A percentile compares a stretch with the other conserved stretches of the same genome.
Conservation (phyloP, 2,797 vertebrate species). For the Rhabdophis nuchalis region DNA sequence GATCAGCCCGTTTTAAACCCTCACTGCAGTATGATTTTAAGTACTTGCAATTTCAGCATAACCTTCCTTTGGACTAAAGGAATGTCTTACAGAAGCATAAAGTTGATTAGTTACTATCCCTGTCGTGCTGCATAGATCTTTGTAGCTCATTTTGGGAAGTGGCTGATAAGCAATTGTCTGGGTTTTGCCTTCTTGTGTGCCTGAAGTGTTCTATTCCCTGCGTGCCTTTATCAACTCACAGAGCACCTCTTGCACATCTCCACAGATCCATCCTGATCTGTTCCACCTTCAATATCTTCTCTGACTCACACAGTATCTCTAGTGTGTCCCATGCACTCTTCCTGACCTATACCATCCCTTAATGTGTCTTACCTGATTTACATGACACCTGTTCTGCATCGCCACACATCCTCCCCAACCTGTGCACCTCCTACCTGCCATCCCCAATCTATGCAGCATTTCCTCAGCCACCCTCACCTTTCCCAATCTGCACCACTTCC, state of each 20-base stretch:
- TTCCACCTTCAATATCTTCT: background rate
- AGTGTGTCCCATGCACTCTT: background rate
- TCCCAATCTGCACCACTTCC: background rate
- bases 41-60: slow-evolving; percentile 2
- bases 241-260: slow-evolving; percentile 18
- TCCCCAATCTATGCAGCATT: background rate
- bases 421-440: background rate
- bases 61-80: slow-evolving; percentile 38
- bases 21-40: slow-evolving; percentile 15
- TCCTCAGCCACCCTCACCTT: background rate
- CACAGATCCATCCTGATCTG: background rate
- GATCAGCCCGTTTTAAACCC: slow-evolving; percentile 18
- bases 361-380: no score
- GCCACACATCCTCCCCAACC: background rate
- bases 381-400: background rate
- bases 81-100: slow-evolving; percentile 44
- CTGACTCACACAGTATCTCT: background rate
- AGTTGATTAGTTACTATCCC: slow-evolving; percentile 41
- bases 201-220: no score
- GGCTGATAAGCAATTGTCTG: slow-evolving; percentile 46
- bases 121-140: slow-evolving; percentile 24
- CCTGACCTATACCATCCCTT: background rate
- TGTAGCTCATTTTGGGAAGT: background rate
- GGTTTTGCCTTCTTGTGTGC: no score
- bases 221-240: background rate